A percentile compares a stretch with the other conserved stretches of the same genome.
Conservation (phyloP, 2,888 invertebrate genomes). For the Eilema caniola region DNA sequence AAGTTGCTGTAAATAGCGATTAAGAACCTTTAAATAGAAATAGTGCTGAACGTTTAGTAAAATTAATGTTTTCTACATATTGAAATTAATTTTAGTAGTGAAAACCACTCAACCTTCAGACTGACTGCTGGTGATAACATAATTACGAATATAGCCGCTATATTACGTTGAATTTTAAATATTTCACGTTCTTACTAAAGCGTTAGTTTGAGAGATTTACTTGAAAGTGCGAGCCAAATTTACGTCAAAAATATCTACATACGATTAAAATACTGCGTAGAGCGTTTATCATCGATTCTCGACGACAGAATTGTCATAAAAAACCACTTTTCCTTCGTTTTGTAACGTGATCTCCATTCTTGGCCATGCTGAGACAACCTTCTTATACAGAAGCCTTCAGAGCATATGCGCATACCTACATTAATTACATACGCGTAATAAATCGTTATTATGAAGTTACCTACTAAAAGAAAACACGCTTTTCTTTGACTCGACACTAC, state of each 20-base stretch:
- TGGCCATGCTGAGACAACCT: slow-evolving; percentile 53
- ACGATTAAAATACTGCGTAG: slow-evolving; percentile 21
- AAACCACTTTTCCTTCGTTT: slow-evolving; percentile 23
- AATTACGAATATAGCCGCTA: slow-evolving; percentile 24
- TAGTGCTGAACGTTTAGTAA: not conserved
- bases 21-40: not conserved
- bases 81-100: slow-evolving; percentile 4
- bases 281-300: slow-evolving; percentile 23
- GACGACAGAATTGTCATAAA: slow-evolving; percentile 17
- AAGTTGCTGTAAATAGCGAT: not conserved
- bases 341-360: slow-evolving; percentile 53
- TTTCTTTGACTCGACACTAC: not conserved
- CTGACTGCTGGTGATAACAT: slow-evolving; percentile 25
- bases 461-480: not conserved
- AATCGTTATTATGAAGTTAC: not conserved
- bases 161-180: slow-evolving; percentile 15
- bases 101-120: slow-evolving; percentile 19
- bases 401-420: slow-evolving; percentile 32
- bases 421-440: slow-evolving; percentile 10
- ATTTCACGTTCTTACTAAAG: slow-evolving; percentile 5
- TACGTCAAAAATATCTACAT: slow-evolving; percentile 22
- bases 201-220: slow-evolving; percentile 14
- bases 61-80: not conserved
- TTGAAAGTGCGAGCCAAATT: slow-evolving; percentile 22
- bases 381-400: slow-evolving; percentile 41